Base-by-base conservation (phyloP, 2,797 vertebrate genomes). In the Oreonectes daqikongensis region DNA sequence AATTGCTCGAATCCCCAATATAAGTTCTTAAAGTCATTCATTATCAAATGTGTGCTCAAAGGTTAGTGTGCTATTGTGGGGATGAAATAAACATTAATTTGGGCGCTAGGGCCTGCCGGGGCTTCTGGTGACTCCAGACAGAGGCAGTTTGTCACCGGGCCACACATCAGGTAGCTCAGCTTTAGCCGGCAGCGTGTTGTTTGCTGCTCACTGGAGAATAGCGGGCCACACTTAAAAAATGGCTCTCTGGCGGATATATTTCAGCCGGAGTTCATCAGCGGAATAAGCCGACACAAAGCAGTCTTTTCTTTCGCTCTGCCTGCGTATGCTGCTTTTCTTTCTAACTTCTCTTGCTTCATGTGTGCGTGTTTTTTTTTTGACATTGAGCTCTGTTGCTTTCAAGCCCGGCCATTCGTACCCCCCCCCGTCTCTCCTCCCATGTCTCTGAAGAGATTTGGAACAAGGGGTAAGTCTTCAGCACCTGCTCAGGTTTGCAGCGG, bases 21-120 rank as follows among this genome's bases (percentile, higher is more conserved):
- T 81, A 79, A 73, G 52, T 75, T 86, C 70, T 83, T 84, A 86
- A 83, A 89, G 86, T 88, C 65, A 90, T 89, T 91, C 86, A 89
- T 92, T 90, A 92, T 90, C 85, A 88, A 83, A 92, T 89, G 88
- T 90, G 89, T 92, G 86, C 84, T 91, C 87, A 93, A 93, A 91
- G 91, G 89, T 92, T 91, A 93, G 86, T 81, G 81, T 85, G 87
- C 88, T 84, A 77, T 86, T 84, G 84, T 80, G 78, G 71, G 82
- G 83, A 82, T 83, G 85, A 86, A 90, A 88, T 88, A 92, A 92
- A 88, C 89, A 92, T 92, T 91, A 83, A 92, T 92, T 91, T 90
- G 82, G 38, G 59, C 79, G 85, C 87, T 85, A 24, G 42, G 84
- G 79, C 84, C 89, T 87, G 83, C 78, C 57, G 85, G 86, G 77